These are phyloP conservation scores for Araneus ventricosus DNA, from an alignment of 1,140 invertebrate species.

Conservation along the genomic window DNA sequence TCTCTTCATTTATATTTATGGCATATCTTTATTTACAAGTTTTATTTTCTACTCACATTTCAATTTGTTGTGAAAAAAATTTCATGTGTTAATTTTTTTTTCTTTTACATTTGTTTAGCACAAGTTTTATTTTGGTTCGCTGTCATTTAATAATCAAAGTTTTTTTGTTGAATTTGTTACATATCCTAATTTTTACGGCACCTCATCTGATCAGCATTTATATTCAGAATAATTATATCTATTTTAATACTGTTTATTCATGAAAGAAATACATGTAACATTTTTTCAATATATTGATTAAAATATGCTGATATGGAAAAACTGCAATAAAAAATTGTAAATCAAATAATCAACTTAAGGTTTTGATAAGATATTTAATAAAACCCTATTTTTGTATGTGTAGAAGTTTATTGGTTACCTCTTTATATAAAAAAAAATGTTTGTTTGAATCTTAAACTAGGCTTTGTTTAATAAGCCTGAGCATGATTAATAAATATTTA, in stretches of 20 bases:
- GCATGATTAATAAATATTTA: conserved; percentile 14
- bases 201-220: background rate
- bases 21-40: too few species aligned
- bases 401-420: conserved; percentile 7
- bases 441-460: background rate
- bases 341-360: conserved; percentile 37
- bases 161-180: background rate
- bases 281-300: background rate
- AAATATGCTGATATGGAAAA: background rate
- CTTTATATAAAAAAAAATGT: background rate
- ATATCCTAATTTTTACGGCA: background rate
- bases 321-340: conserved; percentile 51
- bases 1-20: too few species aligned
- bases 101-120: background rate
- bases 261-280: background rate
- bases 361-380: conserved; percentile 65
- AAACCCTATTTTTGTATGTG: conserved; percentile 50
- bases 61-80: background rate
- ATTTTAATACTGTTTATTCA: conserved; percentile 9
- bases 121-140: background rate
- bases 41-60: background rate
- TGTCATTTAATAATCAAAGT: too few species aligned
- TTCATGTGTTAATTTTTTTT: background rate
- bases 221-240: background rate
- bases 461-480: background rate